Evolutionary conservation across 1,140 invertebrate species (phyloP).

Genomic region (Ceratosolen fusciceps): DNA sequence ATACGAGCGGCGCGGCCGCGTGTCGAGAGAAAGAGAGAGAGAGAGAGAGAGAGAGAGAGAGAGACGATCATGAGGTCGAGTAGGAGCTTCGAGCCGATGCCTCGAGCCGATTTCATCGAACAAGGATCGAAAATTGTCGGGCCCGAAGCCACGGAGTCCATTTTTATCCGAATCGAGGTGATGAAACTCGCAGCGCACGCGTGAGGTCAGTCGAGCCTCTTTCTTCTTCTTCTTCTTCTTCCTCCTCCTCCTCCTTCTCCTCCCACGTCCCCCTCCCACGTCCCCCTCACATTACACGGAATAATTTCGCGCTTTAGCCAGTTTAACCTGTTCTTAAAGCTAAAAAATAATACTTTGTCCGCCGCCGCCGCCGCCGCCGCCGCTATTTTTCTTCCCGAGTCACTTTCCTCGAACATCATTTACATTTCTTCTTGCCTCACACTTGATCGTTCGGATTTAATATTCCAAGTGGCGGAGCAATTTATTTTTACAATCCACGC

Average conservation of each 20-base stretch:
- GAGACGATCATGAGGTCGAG: constrained; percentile 35
- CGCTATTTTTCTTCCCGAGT: constrained; percentile 1
- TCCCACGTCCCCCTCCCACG: no score
- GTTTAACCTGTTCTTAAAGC: not conserved
- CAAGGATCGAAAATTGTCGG: constrained; percentile 33
- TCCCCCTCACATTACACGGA: not conserved
- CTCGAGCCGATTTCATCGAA: constrained; percentile 33
- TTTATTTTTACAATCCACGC: not conserved
- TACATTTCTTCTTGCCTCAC: not conserved
- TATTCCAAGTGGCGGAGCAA: not conserved
- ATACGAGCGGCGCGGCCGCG: not conserved
- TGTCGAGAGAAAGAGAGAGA: no score
- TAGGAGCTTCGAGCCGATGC: not conserved
- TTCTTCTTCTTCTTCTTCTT: no score
- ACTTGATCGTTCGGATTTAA: not conserved
- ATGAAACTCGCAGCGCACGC: not conserved
- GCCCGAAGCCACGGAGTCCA: not conserved
- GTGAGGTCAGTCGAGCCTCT: not conserved
- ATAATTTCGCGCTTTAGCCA: constrained; percentile 14
- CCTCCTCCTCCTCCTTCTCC: no score
- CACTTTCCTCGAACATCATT: constrained; percentile 1
- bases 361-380: not conserved
- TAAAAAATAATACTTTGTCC: not conserved
- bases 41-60: no score
- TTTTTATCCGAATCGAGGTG: constrained; percentile 27